Evolutionary conservation across 1,140 invertebrate genomes (phyloP).

Genomic region (Drosophila lacteicornis): DNA sequence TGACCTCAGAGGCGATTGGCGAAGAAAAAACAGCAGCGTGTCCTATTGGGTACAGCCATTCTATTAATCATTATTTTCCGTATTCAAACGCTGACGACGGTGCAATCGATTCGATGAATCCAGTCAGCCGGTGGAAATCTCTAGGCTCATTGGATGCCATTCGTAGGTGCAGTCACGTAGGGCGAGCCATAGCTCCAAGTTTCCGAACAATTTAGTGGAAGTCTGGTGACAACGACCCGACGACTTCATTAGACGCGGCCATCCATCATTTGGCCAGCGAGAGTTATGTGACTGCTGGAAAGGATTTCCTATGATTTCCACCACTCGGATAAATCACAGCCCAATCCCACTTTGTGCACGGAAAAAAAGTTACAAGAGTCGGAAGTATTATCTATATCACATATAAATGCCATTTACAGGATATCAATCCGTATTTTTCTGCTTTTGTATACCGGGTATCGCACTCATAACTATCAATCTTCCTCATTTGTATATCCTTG

Average conservation of each 20-base stretch:
- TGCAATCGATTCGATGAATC: conserved; percentile 36
- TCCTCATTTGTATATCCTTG: too few relatives aligned
- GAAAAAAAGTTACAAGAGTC: background rate
- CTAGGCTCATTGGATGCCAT: conserved; percentile 64
- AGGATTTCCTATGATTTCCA: conserved; percentile 79
- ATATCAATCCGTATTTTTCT: too few relatives aligned
- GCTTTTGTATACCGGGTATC: too few relatives aligned
- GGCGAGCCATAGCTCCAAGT: conserved; percentile 41
- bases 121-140: conserved; percentile 17
- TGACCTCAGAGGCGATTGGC: conserved; percentile 7
- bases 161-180: conserved; percentile 77
- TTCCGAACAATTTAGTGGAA: conserved; percentile 64
- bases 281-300: conserved; percentile 75
- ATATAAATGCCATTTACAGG: too few relatives aligned
- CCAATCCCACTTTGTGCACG: conserved; percentile 6
- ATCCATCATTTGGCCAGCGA: conserved; percentile 58
- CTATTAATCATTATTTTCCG: conserved; percentile 21
- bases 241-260: conserved; percentile 79
- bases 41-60: conserved; percentile 29
- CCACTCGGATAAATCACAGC: conserved; percentile 57
- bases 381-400: conserved; percentile 10
- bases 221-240: conserved; percentile 79
- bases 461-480: too few relatives aligned
- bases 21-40: conserved; percentile 12
- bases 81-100: conserved; percentile 34